phyloP scores from a whole-genome alignment of 2,113 vertebrate genomes.

The Poeciliopsis occidentalis region DNA sequence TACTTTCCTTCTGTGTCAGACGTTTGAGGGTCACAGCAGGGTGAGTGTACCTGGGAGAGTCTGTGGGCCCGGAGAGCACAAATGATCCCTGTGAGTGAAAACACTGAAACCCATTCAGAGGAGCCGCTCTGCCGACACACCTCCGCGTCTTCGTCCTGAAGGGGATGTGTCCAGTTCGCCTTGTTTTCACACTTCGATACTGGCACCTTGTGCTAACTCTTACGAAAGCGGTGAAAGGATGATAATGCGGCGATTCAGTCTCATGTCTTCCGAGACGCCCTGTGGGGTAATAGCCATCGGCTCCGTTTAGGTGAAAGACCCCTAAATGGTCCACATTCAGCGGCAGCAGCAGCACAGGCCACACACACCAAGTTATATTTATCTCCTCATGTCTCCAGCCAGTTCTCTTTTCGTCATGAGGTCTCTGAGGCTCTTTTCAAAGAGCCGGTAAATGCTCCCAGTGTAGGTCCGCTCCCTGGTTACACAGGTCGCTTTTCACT shows the following conservation, averaged over 20 bases:
- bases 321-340: not conserved
- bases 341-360: slow-evolving; percentile 34
- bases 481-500: slow-evolving; percentile 49
- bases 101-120: slow-evolving; percentile 44
- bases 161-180: too few relatives aligned
- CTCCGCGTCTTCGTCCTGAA: too few relatives aligned
- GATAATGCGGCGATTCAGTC: too few relatives aligned
- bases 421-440: slow-evolving; percentile 67
- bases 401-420: slow-evolving; percentile 54
- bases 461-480: slow-evolving; percentile 36
- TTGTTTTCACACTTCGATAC: too few relatives aligned
- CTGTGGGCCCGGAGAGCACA: slow-evolving; percentile 29
- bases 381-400: slow-evolving; percentile 46
- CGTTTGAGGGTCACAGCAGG: slow-evolving; percentile 19
- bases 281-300: slow-evolving; percentile 42
- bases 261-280: slow-evolving; percentile 11
- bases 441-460: slow-evolving; percentile 60
- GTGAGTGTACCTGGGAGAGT: slow-evolving; percentile 21
- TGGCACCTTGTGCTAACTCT: too few relatives aligned
- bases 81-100: slow-evolving; percentile 43
- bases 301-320: not conserved
- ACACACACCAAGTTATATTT: slow-evolving; percentile 60
- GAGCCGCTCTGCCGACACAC: slow-evolving; percentile 38
- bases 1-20: slow-evolving; percentile 31
- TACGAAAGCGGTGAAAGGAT: too few relatives aligned